Evolutionary conservation across 2,113 vertebrate genomes (phyloP).

Genomic region (Perca flavescens): DNA sequence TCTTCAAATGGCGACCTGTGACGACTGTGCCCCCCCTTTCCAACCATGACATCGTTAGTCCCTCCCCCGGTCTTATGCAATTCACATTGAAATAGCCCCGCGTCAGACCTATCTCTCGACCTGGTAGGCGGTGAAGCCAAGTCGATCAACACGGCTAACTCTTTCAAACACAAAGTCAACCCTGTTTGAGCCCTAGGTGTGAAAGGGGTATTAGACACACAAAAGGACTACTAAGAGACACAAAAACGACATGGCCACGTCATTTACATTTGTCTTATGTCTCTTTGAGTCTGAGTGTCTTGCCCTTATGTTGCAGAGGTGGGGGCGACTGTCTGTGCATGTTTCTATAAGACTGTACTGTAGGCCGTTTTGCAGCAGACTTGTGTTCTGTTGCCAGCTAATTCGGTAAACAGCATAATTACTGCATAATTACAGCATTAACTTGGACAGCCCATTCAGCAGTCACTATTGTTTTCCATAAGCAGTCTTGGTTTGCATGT

Average conservation of each 20-base stretch:
- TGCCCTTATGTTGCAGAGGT: neutral
- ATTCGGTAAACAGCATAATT: slow-evolving; percentile 69
- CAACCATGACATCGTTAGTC: too few species aligned
- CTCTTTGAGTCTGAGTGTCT: neutral
- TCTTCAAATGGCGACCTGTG: too few species aligned
- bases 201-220: too few species aligned
- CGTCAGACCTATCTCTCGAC: too few species aligned
- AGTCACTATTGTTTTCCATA: slow-evolving; percentile 47
- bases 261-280: neutral
- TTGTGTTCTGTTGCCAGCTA: slow-evolving; percentile 36
- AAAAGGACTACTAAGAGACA: neutral
- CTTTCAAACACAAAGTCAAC: too few species aligned
- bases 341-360: slow-evolving; percentile 12
- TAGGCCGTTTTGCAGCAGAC: slow-evolving; percentile 26
- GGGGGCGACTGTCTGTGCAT: neutral
- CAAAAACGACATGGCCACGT: neutral
- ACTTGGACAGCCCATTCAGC: slow-evolving; percentile 55
- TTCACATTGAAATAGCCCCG: too few species aligned
- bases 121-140: too few species aligned
- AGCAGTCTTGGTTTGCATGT: slow-evolving; percentile 35
- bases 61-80: too few species aligned
- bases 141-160: too few species aligned
- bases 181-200: too few species aligned
- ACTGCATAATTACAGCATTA: slow-evolving; percentile 69
- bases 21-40: too few species aligned